Conservation (phyloP, 2,888 invertebrate species). For the Nebria salina region DNA sequence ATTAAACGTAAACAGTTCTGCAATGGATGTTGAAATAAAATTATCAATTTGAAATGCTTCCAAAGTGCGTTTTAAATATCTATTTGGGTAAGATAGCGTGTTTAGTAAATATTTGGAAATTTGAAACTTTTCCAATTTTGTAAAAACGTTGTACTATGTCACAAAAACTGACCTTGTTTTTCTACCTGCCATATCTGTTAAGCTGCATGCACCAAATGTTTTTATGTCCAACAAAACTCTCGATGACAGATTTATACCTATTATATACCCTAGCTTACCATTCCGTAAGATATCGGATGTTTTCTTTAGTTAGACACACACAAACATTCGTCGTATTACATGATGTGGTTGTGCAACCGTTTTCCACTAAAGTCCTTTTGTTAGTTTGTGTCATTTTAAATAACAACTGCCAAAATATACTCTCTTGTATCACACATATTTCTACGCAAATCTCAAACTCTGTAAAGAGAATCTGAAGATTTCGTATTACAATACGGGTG, state of each 20-base stretch:
- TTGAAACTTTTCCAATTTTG: neutral
- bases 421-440: too few species aligned
- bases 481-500: too few species aligned
- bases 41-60: neutral
- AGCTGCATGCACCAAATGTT: neutral
- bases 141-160: neutral
- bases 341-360: neutral
- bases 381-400: neutral
- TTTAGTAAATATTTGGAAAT: neutral
- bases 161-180: neutral
- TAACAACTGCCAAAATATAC: neutral
- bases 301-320: neutral
- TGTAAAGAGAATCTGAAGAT: too few species aligned
- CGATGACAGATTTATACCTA: neutral
- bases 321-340: neutral
- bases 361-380: neutral
- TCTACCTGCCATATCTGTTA: neutral
- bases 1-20: too few species aligned
- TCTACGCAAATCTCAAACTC: too few species aligned
- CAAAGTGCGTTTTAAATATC: neutral
- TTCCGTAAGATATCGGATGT: neutral
- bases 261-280: neutral
- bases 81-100: neutral
- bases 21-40: neutral
- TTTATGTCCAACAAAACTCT: neutral